Conservation (phyloP, 2,888 invertebrate genomes). For the Lithophane ornitopus region DNA sequence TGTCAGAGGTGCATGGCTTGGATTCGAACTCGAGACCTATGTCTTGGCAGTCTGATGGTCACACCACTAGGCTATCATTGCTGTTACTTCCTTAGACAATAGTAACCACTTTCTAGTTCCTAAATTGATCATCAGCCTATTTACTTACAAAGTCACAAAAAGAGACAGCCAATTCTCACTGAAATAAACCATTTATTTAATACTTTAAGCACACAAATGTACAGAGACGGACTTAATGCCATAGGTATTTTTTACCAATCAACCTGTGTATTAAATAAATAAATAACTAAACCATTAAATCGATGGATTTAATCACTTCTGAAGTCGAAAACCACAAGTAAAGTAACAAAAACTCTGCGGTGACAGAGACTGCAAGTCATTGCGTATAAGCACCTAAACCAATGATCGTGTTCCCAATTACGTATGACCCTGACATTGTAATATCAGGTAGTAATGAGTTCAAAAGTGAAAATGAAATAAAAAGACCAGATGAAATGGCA, state of each 20-base stretch:
- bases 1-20: no score
- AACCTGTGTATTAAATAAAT: no score
- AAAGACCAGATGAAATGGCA: not conserved
- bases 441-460: conserved; percentile 22
- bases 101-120: not conserved
- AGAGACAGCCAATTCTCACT: not conserved
- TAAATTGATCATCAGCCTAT: not conserved
- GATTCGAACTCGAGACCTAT: no score
- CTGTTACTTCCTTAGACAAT: not conserved
- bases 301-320: not conserved
- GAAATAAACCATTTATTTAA: no score
- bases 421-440: conserved; percentile 36
- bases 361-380: conserved; percentile 40
- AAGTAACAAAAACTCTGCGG: conserved; percentile 21
- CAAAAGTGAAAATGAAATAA: conserved; percentile 29
- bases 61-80: no score
- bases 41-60: no score
- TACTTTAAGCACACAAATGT: no score
- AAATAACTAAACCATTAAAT: no score
- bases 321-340: not conserved
- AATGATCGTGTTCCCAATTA: not conserved
- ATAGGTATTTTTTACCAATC: no score
- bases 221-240: no score
- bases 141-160: not conserved
- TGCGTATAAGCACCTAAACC: conserved; percentile 10